Evolutionary conservation across 2,113 vertebrate genomes (phyloP), one percentile per base, ranked within the genome.

Genomic region (Apeltes quadracus): DNA sequence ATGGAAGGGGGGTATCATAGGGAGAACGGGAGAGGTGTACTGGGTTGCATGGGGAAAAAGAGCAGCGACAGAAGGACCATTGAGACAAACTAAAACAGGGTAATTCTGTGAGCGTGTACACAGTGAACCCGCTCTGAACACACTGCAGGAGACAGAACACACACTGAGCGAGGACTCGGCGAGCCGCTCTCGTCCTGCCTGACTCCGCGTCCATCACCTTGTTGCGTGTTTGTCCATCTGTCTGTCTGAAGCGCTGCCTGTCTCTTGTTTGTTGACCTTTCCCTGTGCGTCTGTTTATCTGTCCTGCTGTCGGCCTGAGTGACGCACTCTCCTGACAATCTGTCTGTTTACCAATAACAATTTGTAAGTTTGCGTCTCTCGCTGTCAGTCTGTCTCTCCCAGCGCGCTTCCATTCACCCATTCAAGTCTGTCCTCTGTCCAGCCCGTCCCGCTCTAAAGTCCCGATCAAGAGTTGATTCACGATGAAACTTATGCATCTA

Each of bases 151-250:
- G 82, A 71, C 55, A 70, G 61, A 67, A 63, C 41, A 55, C 78
- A 74, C 69, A 72, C 62, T 54, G 62, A 14, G 39, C 34, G 53
- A 62, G 84, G 84, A 83, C 74, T 87, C 83, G 82, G 61, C 51
- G 65, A 59, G 32, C 69, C 74, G 2, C 63, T 65, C 38, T 56
- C 67, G 61, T 78, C 74, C 84, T 27, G 66, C 61, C 72, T 75
- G 78, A 77, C 69, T 75, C 41, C 67, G 71, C 67, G 83, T 82
- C 87, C 85, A 74, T 88, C 88, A 81, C 88, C 81, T 87, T 61
- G 72, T n/a, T n/a, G 75, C 44, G 72, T 83, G 83, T 91, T 88
- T 85, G 86, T 82, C 86, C 87, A 84, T 90, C 90, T 89, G 88
- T 85, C 79, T 44, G 79, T 81, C 44, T 75, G 66, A 73, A 84